Conservation (phyloP, 2,113 vertebrate genomes). For the Rhegmatorhina hoffmannsi region DNA sequence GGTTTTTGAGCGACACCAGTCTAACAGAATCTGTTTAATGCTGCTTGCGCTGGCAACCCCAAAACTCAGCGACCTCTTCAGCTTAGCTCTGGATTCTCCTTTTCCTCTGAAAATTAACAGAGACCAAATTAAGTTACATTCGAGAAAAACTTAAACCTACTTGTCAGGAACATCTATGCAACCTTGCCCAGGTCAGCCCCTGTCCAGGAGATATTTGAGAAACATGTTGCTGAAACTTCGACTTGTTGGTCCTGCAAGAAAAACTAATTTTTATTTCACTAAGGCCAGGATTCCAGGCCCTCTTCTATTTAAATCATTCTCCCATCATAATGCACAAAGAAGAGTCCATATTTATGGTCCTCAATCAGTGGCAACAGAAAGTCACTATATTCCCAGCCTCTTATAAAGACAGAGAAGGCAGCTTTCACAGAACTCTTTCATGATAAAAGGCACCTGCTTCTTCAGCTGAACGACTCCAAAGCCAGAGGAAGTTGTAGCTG, state of each 20-base stretch:
- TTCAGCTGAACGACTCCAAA: background rate
- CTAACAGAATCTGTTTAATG: conserved; percentile 93
- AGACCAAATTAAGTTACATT: conserved; percentile 21
- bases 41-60: conserved; percentile 89
- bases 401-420: background rate
- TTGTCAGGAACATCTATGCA: background rate
- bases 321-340: background rate
- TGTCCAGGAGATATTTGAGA: background rate
- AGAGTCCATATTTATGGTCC: background rate
- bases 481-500: background rate
- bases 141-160: background rate
- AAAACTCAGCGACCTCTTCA: conserved; percentile 93
- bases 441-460: background rate
- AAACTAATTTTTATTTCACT: background rate
- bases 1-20: conserved; percentile 97
- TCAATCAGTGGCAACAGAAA: background rate
- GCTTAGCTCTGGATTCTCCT: conserved; percentile 84
- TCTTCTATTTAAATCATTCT: background rate
- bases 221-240: background rate
- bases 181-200: background rate
- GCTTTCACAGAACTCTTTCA: background rate
- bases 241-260: background rate
- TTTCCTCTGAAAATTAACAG: conserved; percentile 77
- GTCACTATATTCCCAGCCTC: background rate
- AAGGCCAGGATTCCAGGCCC: background rate